Base-by-base conservation (phyloP, 2,888 invertebrate species). In the Melinopterus prodromus region DNA sequence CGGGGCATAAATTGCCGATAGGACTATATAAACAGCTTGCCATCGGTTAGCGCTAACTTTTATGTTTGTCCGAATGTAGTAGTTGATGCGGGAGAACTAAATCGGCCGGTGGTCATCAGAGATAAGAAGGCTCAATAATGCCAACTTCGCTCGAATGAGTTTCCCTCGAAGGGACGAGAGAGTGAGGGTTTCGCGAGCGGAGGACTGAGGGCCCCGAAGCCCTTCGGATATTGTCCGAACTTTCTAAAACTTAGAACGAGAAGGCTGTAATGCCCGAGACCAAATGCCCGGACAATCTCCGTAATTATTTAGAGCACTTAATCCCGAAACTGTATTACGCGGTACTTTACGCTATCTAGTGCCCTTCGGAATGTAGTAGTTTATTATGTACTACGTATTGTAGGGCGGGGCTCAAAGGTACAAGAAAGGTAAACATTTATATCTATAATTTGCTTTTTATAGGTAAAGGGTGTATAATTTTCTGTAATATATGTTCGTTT, bases 71-170 rank as follows among this genome's bases (percentile, higher is more conserved):
- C 78, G 38, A 75, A 53, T 72, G 78, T 77, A 81, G 76, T 12
- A 76, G 77, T 75, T 69, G 26, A 26, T 53, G 16, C n/a, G 71
- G 16, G 37, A 70, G 70, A 77, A 80, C 80, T 81, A 76, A 79
- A 80, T 77, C 77, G 79, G 78, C 79, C 76, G 77, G 77, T 78
- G 81, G 81, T 79, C 81, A 79, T 81, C 81, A 77, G 53, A 77
- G 81, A 81, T 81, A 81, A 81, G 81, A 79, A 81, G 72, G 74
- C 74, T 16, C 15, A 74, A 74, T 74, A 74, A n/a, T 16, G 16
- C 15, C 35, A 74, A 16, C n/a, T 74, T 16, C 74, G 26, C 3
- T 14, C 74, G 16, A 26, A 26, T 36, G 74, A 74, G 26, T 16
- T 53, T 53, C 53, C 53, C 53, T 53, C 26, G 26, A 26, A 26